A percentile compares a stretch with the other conserved stretches of the same genome.
Conservation (phyloP, 2,797 vertebrate species). For the Megalops cyprinoides region DNA sequence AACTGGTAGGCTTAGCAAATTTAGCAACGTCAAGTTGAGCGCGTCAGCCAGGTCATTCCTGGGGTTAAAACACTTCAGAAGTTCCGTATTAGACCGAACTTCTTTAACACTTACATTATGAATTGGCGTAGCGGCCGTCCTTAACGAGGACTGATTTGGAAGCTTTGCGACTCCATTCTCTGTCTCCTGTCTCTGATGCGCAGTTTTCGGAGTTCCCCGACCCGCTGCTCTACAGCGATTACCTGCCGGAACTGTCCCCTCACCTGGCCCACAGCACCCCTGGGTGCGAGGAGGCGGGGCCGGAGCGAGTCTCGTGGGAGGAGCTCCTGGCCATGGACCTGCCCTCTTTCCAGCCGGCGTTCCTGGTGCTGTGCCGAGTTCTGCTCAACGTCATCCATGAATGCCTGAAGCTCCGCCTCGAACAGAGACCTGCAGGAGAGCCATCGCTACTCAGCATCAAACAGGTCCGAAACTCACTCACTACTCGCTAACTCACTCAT, state of each 20-base stretch:
- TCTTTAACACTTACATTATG: no score
- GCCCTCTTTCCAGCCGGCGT: conserved; percentile 93
- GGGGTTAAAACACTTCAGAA: no score
- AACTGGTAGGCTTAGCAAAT: no score
- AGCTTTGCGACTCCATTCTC: no score
- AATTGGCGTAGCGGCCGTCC: no score
- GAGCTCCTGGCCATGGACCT: conserved; percentile 93
- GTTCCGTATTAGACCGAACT: no score
- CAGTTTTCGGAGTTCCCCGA: conserved; percentile 92
- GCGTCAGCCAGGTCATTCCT: no score
- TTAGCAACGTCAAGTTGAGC: no score
- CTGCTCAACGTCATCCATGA: conserved; percentile 97
- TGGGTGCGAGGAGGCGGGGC: conserved; percentile 72
- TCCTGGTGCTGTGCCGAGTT: conserved; percentile 93
- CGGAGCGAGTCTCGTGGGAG: conserved; percentile 87
- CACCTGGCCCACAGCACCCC: conserved; percentile 72
- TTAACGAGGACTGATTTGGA: no score
- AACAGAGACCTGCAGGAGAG: conserved; percentile 95
- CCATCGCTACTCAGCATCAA: conserved; percentile 97
- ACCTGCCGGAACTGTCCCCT: conserved; percentile 83
- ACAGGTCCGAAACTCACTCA: conserved; percentile 75
- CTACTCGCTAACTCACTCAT: background rate
- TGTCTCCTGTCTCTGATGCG: conserved; percentile 36
- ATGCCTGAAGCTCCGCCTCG: conserved; percentile 94
- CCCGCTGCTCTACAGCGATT: conserved; percentile 92